These are phyloP conservation scores for Macrocentrus cingulum DNA, from an alignment of 1,140 invertebrate genomes.

Conservation along the genomic window DNA sequence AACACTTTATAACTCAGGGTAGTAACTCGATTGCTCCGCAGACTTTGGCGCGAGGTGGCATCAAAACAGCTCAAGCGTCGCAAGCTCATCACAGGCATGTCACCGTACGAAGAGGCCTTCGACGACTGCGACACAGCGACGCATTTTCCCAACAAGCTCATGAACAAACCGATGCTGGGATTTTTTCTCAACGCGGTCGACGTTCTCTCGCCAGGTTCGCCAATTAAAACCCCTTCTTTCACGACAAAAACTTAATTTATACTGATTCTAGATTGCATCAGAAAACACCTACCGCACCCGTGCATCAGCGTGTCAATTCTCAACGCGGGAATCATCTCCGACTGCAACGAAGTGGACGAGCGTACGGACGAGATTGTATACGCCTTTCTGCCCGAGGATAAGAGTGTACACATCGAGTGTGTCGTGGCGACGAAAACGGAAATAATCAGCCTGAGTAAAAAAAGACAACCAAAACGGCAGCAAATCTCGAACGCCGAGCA, in stretches of 20 bases:
- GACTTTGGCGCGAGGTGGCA: slow-evolving; percentile 44
- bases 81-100: slow-evolving; percentile 24
- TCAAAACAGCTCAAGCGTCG: slow-evolving; percentile 33
- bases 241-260: not conserved
- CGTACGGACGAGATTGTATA: no score
- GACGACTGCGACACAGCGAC: not conserved
- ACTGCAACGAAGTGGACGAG: no score
- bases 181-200: slow-evolving; percentile 31
- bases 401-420: no score
- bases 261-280: no score
- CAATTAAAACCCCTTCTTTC: not conserved
- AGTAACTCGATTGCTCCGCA: slow-evolving; percentile 9
- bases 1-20: not conserved
- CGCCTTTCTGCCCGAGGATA: no score
- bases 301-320: no score
- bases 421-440: no score
- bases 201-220: not conserved
- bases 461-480: not conserved
- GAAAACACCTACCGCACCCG: no score
- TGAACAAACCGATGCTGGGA: slow-evolving; percentile 38
- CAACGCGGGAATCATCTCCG: no score
- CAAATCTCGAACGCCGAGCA: not conserved
- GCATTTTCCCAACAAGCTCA: slow-evolving; percentile 31
- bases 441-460: slow-evolving; percentile 9
- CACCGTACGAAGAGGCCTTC: slow-evolving; percentile 18